Base-by-base conservation (phyloP, 2,888 invertebrate genomes). In the Cephus runcator region DNA sequence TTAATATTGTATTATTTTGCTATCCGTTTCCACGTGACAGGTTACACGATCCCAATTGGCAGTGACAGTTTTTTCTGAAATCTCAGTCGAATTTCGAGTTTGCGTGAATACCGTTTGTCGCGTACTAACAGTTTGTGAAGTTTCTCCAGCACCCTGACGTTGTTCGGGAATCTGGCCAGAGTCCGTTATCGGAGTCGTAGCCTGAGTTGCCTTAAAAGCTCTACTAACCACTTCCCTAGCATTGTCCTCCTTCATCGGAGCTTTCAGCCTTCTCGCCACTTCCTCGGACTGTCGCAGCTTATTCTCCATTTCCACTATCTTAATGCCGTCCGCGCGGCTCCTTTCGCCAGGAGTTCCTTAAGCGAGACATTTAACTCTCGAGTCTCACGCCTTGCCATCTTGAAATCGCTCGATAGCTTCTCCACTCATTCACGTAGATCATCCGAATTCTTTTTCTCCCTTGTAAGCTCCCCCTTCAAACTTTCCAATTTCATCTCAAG, bases 231-330 rank as follows among this genome's bases (percentile, higher is more conserved):
- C 56, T 56, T 56, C 9, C 56, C 56, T 56, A 56, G 23, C 56
- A 56, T 23, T 23, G 56, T 23, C 56, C 9, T 15, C 56, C 56
- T 56, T 56, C 56, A 56, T 56, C 56, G 23, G 23, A 56, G 56
- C 23, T 56, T 56, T 9, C 23, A 23, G 23, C 23, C 56, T 56
- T 33, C 31, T 31, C 31, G 6, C 31, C 71, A 15, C 71, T 15
- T 71, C 71, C 31, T 31, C 33, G 31, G 71, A 31, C 15, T 71
- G 71, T 33, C 71, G 71, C 33, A 71, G 33, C 33, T 71, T 71
- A 71, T 71, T 71, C 71, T 71, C 71, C 71, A 71, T 31, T 33
- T 33, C 71, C 31, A 71, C 71, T 33, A 71, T 33, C 71, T 71
- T 71, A 71, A 71, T 33, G 12, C 71, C 31, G 71, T 71, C 71